These are phyloP conservation scores for Australoheros facetus DNA, from an alignment of 2,797 vertebrate genomes.

Conservation along the genomic window DNA sequence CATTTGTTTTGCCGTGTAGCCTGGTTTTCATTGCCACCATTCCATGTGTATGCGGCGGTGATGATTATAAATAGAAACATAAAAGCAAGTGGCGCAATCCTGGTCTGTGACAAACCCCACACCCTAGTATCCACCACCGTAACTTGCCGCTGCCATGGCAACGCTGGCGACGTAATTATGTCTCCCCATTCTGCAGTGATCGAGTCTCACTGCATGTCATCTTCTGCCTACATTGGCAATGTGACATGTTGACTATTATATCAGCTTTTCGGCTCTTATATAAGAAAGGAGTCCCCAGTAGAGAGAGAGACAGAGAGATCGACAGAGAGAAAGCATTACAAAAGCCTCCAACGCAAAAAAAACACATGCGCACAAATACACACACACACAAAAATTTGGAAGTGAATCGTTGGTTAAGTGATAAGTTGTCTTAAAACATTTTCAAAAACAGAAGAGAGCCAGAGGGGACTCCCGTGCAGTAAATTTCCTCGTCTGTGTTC, in stretches of 20 bases:
- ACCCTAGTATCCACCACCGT: slow-evolving; percentile 82
- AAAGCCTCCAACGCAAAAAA: slow-evolving; percentile 37
- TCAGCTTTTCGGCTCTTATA: slow-evolving; percentile 76
- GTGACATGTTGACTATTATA: slow-evolving; percentile 80
- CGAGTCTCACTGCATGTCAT: slow-evolving; percentile 79
- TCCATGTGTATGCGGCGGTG: slow-evolving; percentile 75
- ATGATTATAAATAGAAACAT: slow-evolving; percentile 87
- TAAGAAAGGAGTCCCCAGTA: slow-evolving; percentile 75
- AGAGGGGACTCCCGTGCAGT: slow-evolving; percentile 59
- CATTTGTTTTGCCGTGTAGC: slow-evolving; percentile 66
- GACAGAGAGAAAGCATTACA: slow-evolving; percentile 45
- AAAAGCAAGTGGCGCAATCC: slow-evolving; percentile 86
- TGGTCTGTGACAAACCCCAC: slow-evolving; percentile 84
- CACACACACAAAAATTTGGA: slow-evolving; percentile 1
- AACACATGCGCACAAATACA: background rate
- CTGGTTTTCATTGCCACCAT: slow-evolving; percentile 73
- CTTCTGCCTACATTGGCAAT: slow-evolving; percentile 76
- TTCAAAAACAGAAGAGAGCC: slow-evolving; percentile 67
- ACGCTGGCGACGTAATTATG: slow-evolving; percentile 83
- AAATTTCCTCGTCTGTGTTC: slow-evolving; percentile 64
- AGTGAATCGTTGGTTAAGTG: slow-evolving; percentile 39
- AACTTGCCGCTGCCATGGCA: slow-evolving; percentile 85
- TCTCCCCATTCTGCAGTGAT: slow-evolving; percentile 82
- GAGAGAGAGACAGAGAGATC: slow-evolving; percentile 26
- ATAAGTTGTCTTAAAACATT: slow-evolving; percentile 61